Conservation (phyloP, 2,113 vertebrate species). For the Thamnophis sirtalis region DNA sequence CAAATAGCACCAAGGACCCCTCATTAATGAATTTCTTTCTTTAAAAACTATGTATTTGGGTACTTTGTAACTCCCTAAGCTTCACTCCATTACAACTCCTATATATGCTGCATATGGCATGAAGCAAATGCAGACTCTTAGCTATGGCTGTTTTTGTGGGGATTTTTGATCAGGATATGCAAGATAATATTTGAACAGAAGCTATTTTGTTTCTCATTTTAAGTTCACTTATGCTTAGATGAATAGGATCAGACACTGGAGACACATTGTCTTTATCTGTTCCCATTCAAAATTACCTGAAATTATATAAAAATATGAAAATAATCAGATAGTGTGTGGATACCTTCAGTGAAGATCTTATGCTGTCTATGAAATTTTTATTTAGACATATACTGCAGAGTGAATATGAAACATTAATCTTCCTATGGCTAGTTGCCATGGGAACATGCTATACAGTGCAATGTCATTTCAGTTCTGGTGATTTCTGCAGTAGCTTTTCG, state of each 20-base stretch:
- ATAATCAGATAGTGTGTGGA: constrained; percentile 68
- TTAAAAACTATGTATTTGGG: neutral
- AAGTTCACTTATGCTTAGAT: constrained; percentile 43
- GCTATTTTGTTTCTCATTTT: constrained; percentile 18
- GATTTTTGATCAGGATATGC: constrained; percentile 8
- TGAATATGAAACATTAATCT: constrained; percentile 79
- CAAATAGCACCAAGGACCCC: neutral
- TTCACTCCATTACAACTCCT: neutral
- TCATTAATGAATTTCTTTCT: neutral
- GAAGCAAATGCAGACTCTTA: neutral
- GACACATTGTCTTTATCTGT: constrained; percentile 60
- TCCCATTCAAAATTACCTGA: constrained; percentile 64
- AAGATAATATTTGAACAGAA: constrained; percentile 20
- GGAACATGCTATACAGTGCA: constrained; percentile 79
- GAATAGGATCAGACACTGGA: constrained; percentile 49
- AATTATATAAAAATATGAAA: constrained; percentile 77
- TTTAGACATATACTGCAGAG: constrained; percentile 78
- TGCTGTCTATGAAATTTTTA: constrained; percentile 81
- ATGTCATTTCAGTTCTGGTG: constrained; percentile 77
- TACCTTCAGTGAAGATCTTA: constrained; percentile 70
- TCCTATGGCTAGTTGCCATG: constrained; percentile 80
- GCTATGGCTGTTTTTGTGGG: neutral
- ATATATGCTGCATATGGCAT: neutral
- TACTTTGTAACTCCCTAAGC: neutral
- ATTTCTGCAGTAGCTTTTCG: constrained; percentile 75